Evolutionary conservation across 2,113 vertebrate genomes (phyloP), one percentile per base, ranked within the genome.

Genomic region (Sialia sialis): DNA sequence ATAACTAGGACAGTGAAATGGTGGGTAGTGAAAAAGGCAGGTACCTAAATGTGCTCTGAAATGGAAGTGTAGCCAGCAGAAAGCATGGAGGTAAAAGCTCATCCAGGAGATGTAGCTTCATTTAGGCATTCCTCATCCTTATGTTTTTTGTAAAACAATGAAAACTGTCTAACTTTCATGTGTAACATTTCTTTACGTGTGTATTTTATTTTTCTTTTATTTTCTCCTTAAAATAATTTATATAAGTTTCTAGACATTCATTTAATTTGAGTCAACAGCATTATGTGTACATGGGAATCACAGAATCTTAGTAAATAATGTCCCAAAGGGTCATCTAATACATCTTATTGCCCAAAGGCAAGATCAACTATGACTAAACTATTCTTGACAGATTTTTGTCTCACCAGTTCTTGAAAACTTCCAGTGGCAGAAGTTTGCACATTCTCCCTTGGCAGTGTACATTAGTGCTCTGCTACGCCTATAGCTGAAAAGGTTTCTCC

Each of bases 371-470:
- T 81, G 76, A 69, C 26, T 91, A 70, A 95, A 92, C 23, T 70
- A 12, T 66, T 91, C 52, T 48, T 94, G 89, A 89, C 77, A 94
- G 38, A 70, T 81, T 87, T 94, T 89, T 87, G 25, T 94, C 56
- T 78, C 77, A 89, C 44, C 44, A 78, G 73, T 51, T 95, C 62
- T 87, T 89, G 60, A 81, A 94, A 94, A 87, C 21, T 94, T 93
- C 26, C 22, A 75, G 36, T 91, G 64, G 54, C 44, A 95, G 66
- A 93, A 87, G 52, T 87, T 89, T 68, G 13, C 15, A 23, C 2
- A 0, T 52, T 87, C 10, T 94, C 56, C 56, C 44, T 82, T 72
- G 74, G 44, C 70, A 83, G 23, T 29, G 36, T 68, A 29, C 10
- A 4, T 74, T 91, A 89, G n/a, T 72, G 52, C 30, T 89, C 49